phyloP scores from a whole-genome alignment of 2,888 invertebrate genomes.

The Drosophila planitibia region DNA sequence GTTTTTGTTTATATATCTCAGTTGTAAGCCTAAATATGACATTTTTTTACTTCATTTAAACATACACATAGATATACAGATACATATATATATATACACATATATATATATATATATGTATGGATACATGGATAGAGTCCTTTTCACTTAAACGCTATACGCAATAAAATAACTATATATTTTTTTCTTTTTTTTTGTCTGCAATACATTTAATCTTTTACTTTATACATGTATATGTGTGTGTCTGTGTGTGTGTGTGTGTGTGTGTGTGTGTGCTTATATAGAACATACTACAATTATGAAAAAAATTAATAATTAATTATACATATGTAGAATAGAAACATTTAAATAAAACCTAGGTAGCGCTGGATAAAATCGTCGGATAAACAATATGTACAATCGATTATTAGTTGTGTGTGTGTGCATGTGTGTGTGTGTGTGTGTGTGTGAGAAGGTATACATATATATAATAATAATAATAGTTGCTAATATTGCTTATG shows the following conservation, averaged over 20 bases:
- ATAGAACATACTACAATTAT: slow-evolving; percentile 21
- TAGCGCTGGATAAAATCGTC: slow-evolving; percentile 71
- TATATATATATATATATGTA: slow-evolving; percentile 29
- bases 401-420: slow-evolving; percentile 37
- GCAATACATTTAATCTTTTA: slow-evolving; percentile 25
- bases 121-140: slow-evolving; percentile 33
- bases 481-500: slow-evolving; percentile 79
- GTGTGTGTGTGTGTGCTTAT: slow-evolving; percentile 32
- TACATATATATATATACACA: neutral
- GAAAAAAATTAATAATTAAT: slow-evolving; percentile 24
- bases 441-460: slow-evolving; percentile 17
- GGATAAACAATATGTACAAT: slow-evolving; percentile 65
- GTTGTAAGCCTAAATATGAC: slow-evolving; percentile 78
- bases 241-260: slow-evolving; percentile 12
- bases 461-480: slow-evolving; percentile 45
- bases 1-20: slow-evolving; percentile 60
- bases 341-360: slow-evolving; percentile 60
- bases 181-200: slow-evolving; percentile 39
- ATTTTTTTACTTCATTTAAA: slow-evolving; percentile 46
- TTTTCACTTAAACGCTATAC: slow-evolving; percentile 44
- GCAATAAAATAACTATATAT: slow-evolving; percentile 57
- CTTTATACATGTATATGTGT: slow-evolving; percentile 45
- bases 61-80: slow-evolving; percentile 49
- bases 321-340: slow-evolving; percentile 33
- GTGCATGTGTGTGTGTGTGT: slow-evolving; percentile 3